Evolutionary conservation across 1,140 invertebrate genomes (phyloP), one percentile per base, ranked within the genome.

Genomic region (Bombus affinis): DNA sequence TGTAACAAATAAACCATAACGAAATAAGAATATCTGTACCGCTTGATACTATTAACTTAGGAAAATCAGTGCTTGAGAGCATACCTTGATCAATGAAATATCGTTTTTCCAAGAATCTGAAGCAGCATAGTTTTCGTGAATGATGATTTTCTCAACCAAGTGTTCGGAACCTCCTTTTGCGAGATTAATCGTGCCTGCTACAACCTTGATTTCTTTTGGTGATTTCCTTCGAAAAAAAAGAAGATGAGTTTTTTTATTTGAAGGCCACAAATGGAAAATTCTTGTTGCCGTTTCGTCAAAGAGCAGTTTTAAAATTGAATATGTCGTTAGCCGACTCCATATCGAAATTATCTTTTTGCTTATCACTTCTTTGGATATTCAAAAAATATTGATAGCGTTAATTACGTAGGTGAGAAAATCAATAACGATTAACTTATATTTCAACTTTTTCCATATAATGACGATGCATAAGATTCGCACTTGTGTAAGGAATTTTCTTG

Each of bases 61-160:
- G n/a, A 15, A 8, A 66, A 68, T 4, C 2, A 8, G 3, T 68
- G 15, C 35, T 68, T 4, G 32, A 9, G 1, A 25, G n/a, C n/a
- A 35, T 84, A 92, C 90, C 74, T 73, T 85, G 5, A 92, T 39
- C 6, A 92, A 37, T 3, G 91, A 88, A 15, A 92, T 91, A 39
- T 92, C 90, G n/a, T 92, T 91, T 13, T 32, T 78, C 81, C 83
- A 92, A 15, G 91, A 90, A 73, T 91, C 74, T 0, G 0, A 0
- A 5, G 70, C 8, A 71, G 85, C 22, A n/a, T 92, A 92, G 12
- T 82, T 13, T 62, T 92, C 44, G 65, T 92, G 91, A 13, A 39
- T 1, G 70, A 90, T 92, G 18, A 93, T 88, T 13, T 86, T 42
- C 57, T 70, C 3, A 47, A 89, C 74, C 9, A 53, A 32, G 22